Evolutionary conservation across 2,888 invertebrate genomes (phyloP).

Genomic region (Hydroisotoma schaefferi): DNA sequence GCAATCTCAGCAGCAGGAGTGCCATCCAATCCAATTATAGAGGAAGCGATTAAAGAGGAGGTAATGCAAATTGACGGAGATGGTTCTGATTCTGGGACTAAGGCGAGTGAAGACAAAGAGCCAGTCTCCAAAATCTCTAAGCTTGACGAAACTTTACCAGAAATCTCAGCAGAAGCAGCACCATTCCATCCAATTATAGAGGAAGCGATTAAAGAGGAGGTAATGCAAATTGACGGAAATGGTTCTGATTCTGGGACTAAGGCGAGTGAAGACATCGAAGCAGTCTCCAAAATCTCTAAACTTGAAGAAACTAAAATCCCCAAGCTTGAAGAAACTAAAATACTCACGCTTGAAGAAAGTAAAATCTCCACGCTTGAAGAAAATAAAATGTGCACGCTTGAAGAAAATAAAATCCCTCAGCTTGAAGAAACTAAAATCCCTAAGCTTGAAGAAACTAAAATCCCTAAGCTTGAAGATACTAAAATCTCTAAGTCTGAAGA

Average conservation of each 20-base stretch:
- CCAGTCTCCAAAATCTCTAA: neutral
- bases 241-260: conserved; percentile 54
- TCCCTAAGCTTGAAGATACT: neutral
- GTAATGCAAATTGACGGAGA: conserved; percentile 67
- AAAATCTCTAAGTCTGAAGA: neutral
- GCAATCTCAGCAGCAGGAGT: neutral
- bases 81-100: conserved; percentile 55
- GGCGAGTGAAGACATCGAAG: neutral
- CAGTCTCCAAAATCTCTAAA: neutral
- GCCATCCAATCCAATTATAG: conserved; percentile 53
- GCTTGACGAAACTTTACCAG: neutral
- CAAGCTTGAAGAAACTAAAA: neutral
- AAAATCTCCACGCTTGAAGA: neutral
- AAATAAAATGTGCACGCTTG: neutral
- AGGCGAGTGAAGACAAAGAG: neutral
- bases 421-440: neutral
- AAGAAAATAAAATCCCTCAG: neutral
- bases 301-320: neutral
- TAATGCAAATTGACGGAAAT: conserved; percentile 66
- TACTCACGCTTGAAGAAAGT: neutral
- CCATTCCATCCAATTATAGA: conserved; percentile 56
- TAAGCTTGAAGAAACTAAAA: neutral
- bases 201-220: conserved; percentile 69
- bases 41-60: conserved; percentile 71
- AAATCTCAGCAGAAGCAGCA: neutral